Conservation (phyloP, 2,797 vertebrate genomes). For the Mallotus villosus region DNA sequence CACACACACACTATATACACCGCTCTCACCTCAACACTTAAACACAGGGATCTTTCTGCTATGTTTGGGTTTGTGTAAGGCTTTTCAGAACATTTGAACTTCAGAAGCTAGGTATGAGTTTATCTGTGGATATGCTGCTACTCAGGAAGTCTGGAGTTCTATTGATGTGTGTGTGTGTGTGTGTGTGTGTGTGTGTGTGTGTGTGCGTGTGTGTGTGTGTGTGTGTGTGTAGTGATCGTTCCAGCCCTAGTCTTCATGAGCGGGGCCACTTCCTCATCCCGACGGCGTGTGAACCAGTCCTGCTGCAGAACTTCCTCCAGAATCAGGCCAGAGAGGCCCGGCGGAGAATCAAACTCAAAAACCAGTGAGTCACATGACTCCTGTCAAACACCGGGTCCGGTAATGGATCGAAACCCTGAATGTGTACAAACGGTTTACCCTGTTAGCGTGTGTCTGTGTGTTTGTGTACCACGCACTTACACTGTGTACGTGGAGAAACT, state of each 20-base stretch:
- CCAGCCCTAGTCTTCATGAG: constrained; percentile 83
- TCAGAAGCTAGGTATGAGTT: no score
- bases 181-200: constrained; percentile 12
- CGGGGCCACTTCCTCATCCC: constrained; percentile 89
- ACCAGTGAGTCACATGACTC: constrained; percentile 78
- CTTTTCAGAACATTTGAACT: no score
- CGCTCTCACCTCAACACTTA: neutral
- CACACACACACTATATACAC: no score
- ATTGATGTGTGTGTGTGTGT: constrained; percentile 5
- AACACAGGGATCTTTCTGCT: no score
- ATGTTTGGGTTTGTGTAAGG: no score
- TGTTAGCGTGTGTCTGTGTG: neutral
- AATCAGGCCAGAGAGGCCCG: constrained; percentile 84
- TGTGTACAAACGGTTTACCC: no score
- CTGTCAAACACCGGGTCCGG: neutral
- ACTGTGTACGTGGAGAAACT: no score
- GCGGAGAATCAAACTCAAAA: constrained; percentile 73
- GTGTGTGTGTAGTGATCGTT: constrained; percentile 76
- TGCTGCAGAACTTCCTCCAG: constrained; percentile 86
- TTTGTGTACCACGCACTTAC: neutral
- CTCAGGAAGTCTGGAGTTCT: no score
- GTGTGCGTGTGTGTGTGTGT: constrained; percentile 5
- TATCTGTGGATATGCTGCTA: neutral
- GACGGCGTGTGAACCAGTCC: constrained; percentile 74
- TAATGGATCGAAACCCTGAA: no score